Evolutionary conservation across 1,140 invertebrate genomes (phyloP).

Genomic region (Philotrypesis tridentata): DNA sequence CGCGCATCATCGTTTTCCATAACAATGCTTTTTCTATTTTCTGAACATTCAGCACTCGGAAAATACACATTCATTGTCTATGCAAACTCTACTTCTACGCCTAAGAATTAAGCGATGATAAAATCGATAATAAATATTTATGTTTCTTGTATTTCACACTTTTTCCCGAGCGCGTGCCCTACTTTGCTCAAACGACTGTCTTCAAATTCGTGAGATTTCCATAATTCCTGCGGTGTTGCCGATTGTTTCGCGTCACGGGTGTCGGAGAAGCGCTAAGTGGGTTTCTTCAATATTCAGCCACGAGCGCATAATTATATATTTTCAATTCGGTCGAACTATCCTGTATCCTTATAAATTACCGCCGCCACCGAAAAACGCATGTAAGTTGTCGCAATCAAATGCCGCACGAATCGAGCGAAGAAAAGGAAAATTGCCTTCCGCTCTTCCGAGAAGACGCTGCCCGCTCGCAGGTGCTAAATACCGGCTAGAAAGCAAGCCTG

Average conservation of each 20-base stretch:
- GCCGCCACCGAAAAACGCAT: too few species aligned
- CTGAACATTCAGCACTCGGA: neutral
- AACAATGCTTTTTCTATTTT: neutral
- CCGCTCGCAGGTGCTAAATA: conserved; percentile 31
- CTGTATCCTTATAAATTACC: too few species aligned
- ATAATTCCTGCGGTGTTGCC: neutral
- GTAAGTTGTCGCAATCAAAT: too few species aligned
- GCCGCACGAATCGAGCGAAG: neutral
- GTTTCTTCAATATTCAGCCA: neutral
- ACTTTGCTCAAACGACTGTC: neutral
- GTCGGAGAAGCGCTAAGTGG: neutral
- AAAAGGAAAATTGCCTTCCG: neutral
- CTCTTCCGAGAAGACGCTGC: conserved; percentile 23
- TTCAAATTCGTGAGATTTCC: neutral
- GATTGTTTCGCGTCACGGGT: neutral
- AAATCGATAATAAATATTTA: conserved; percentile 16
- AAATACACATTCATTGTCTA: neutral
- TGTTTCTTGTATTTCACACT: neutral
- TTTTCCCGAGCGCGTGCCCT: neutral
- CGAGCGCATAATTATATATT: neutral
- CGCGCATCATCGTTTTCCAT: neutral
- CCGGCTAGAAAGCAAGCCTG: neutral
- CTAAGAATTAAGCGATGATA: neutral
- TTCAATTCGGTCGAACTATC: neutral
- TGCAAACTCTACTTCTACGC: neutral